A percentile compares a stretch with the other conserved stretches of the same genome.
phyloP scores from a whole-genome alignment of 64 coral and sea anemone species.

The Catalaphyllia jardinei region DNA sequence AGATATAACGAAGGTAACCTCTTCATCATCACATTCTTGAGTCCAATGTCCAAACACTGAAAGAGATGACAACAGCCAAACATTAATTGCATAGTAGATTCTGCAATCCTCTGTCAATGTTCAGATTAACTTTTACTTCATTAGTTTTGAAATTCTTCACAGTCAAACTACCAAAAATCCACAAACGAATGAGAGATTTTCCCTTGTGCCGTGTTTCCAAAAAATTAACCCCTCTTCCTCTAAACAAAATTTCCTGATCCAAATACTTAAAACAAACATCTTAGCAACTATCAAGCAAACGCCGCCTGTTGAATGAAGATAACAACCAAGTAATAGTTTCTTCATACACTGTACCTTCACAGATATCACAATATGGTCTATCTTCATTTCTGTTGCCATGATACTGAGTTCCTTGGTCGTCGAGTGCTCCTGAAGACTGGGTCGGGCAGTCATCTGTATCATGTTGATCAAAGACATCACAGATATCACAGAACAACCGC shows the following conservation, averaged over 20 bases:
- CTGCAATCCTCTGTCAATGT: neutral
- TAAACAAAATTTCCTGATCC: no score
- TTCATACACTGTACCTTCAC: slow-evolving; percentile 71
- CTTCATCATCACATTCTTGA: slow-evolving; percentile 92
- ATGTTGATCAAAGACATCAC: slow-evolving; percentile 94
- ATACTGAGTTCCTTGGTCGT: slow-evolving; percentile 73
- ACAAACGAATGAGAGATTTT: no score
- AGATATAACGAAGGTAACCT: slow-evolving; percentile 41
- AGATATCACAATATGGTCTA: slow-evolving; percentile 93
- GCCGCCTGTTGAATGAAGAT: neutral
- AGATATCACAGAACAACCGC: slow-evolving; percentile 97
- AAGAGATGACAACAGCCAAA: neutral
- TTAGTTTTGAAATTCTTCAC: no score
- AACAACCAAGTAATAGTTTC: no score
- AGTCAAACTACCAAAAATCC: no score
- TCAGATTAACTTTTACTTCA: neutral
- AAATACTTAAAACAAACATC: no score
- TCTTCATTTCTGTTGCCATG: slow-evolving; percentile 88
- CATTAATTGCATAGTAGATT: neutral
- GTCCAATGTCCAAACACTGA: slow-evolving; percentile 98
- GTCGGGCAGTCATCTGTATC: slow-evolving; percentile 96
- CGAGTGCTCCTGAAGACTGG: slow-evolving; percentile 69
- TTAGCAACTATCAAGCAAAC: neutral
- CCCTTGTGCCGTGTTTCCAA: no score
- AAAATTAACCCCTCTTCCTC: no score